phyloP scores from a whole-genome alignment of 2,113 vertebrate species.

The Semicossyphus pulcher region DNA sequence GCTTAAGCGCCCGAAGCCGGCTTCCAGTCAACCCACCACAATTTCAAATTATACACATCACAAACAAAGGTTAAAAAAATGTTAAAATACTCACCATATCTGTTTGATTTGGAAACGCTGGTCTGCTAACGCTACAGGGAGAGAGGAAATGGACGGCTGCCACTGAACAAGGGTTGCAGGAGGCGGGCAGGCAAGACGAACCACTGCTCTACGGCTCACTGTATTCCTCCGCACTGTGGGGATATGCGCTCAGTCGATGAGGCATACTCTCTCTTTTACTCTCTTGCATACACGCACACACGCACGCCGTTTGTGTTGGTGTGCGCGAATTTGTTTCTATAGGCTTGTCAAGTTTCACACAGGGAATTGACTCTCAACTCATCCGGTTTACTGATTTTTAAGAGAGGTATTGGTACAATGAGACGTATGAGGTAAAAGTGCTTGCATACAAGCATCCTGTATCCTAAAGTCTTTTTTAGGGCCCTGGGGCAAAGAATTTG shows the following conservation, averaged over 20 bases:
- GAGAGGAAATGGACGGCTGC: conserved; percentile 70
- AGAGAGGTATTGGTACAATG: too few relatives aligned
- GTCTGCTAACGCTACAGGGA: conserved; percentile 48
- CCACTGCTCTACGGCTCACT: conserved; percentile 31
- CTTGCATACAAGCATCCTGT: too few relatives aligned
- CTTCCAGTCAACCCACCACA: background rate
- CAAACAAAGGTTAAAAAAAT: rapidly evolving
- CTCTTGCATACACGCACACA: background rate
- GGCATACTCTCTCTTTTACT: background rate
- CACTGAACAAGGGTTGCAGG: conserved; percentile 38
- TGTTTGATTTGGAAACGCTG: conserved; percentile 15
- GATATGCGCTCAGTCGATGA: background rate
- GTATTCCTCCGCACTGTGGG: conserved; percentile 74
- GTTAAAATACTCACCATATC: conserved; percentile 74
- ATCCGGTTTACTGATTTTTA: too few relatives aligned
- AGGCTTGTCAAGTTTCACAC: background rate
- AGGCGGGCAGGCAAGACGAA: conserved; percentile 56
- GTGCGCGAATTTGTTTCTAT: background rate
- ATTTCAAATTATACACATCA: background rate
- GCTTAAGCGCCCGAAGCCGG: rapidly evolving
- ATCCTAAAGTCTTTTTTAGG: too few relatives aligned
- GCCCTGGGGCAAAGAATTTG: background rate
- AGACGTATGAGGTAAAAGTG: too few relatives aligned
- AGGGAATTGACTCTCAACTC: too few relatives aligned
- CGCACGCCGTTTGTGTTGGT: background rate